Percentiles rank a stretch among this genome's conserved stretches.
Evolutionary conservation across 1,140 invertebrate species (phyloP).

Genomic region (Rhizoglyphus robini): DNA sequence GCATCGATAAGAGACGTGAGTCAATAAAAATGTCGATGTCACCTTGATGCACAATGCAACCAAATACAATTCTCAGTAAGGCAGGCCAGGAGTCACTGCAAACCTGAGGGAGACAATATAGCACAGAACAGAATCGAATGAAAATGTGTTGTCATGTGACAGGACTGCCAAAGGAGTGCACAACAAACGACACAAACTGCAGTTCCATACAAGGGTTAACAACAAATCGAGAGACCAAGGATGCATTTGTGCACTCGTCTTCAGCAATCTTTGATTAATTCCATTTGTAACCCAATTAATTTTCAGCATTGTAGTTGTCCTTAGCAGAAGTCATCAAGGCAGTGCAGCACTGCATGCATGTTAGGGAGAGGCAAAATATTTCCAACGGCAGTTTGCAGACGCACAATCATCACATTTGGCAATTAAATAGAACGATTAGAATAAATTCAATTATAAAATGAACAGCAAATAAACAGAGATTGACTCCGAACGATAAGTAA

Average conservation of each 20-base stretch:
- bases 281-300: conserved; percentile 6
- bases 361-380: neutral
- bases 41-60: too few species aligned
- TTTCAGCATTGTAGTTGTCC: conserved; percentile 6
- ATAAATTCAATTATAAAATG: conserved; percentile 8
- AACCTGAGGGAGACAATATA: too few species aligned
- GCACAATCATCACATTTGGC: neutral
- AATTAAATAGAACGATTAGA: conserved; percentile 7
- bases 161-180: too few species aligned
- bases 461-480: too few species aligned
- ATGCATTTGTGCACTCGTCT: neutral
- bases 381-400: neutral
- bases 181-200: neutral
- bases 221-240: neutral
- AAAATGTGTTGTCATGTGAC: too few species aligned
- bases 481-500: too few species aligned
- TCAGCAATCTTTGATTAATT: conserved; percentile 6
- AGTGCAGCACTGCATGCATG: neutral
- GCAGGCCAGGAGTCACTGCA: too few species aligned
- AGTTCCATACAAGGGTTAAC: neutral
- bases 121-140: too few species aligned
- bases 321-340: conserved; percentile 11
- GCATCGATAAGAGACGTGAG: too few species aligned
- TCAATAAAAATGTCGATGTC: too few species aligned
- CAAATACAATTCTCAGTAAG: too few species aligned